These are phyloP conservation scores for Thyatira batis DNA, from an alignment of 2,888 invertebrate genomes.

Conservation along the genomic window DNA sequence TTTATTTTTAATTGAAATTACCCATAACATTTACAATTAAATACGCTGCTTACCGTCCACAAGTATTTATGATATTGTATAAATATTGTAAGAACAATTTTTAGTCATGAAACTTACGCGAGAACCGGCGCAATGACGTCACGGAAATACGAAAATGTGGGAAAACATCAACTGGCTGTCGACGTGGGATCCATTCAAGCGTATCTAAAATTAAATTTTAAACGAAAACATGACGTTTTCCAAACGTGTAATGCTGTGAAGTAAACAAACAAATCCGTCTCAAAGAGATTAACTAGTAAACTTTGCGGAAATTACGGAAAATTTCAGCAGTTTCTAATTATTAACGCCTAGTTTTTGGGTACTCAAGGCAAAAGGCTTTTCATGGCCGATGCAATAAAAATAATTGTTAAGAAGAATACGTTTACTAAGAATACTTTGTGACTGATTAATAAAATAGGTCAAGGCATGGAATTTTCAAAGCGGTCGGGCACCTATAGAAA, in stretches of 20 bases:
- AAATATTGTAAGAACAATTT: slow-evolving; percentile 3
- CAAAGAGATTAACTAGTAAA: not conserved
- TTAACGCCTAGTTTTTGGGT: not conserved
- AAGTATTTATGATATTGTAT: slow-evolving; percentile 17
- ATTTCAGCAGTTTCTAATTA: not conserved
- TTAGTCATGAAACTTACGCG: slow-evolving; percentile 1
- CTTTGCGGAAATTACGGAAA: not conserved
- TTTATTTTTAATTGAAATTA: no score
- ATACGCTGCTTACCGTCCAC: slow-evolving; percentile 3
- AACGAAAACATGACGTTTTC: slow-evolving; percentile 29
- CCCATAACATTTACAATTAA: no score
- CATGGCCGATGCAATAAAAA: not conserved
- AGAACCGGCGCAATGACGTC: slow-evolving; percentile 19
- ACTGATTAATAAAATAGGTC: not conserved
- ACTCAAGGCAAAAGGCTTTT: not conserved
- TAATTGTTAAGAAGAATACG: not conserved
- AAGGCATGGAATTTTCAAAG: not conserved
- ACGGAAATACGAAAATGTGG: slow-evolving; percentile 15
- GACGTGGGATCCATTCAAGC: slow-evolving; percentile 34
- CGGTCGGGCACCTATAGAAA: not conserved
- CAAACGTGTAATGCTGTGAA: not conserved
- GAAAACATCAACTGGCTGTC: slow-evolving; percentile 22
- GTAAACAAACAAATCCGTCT: slow-evolving; percentile 2
- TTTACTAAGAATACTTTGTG: not conserved
- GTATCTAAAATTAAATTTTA: slow-evolving; percentile 28